A percentile compares a stretch with the other conserved stretches of the same genome.
Conservation (phyloP, 2,888 invertebrate genomes). For the Eupithecia vulgata region DNA sequence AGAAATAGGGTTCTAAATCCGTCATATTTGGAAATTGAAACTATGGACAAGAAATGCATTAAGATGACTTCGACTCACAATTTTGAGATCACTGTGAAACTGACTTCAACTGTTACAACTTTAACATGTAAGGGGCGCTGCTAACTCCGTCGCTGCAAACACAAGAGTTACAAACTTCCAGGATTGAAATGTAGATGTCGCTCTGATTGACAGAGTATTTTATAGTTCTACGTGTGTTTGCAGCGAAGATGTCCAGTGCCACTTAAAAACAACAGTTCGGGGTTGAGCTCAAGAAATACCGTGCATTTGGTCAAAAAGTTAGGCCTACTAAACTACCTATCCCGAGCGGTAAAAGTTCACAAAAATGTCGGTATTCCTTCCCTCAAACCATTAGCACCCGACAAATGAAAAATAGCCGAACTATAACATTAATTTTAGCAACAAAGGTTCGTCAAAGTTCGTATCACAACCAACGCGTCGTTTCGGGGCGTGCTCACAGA, state of each 20-base stretch:
- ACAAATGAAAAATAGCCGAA: slow-evolving; percentile 51
- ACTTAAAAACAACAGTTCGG: slow-evolving; percentile 39
- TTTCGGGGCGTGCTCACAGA: slow-evolving; percentile 57
- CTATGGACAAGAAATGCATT: slow-evolving; percentile 64
- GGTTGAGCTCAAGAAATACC: slow-evolving; percentile 60
- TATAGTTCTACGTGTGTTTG: not conserved
- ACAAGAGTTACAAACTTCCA: not conserved
- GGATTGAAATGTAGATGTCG: not conserved
- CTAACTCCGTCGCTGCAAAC: slow-evolving; percentile 8
- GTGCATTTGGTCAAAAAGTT: slow-evolving; percentile 60
- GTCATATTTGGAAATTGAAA: slow-evolving; percentile 55
- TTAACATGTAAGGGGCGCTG: slow-evolving; percentile 34
- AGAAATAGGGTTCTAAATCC: slow-evolving; percentile 27
- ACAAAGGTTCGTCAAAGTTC: slow-evolving; percentile 56
- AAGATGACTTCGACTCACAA: slow-evolving; percentile 74
- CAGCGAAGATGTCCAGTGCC: slow-evolving; percentile 15
- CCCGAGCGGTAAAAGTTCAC: slow-evolving; percentile 48
- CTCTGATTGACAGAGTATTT: not conserved
- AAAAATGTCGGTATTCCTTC: slow-evolving; percentile 65
- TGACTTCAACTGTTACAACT: slow-evolving; percentile 52
- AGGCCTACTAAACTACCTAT: slow-evolving; percentile 51
- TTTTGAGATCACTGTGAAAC: slow-evolving; percentile 79
- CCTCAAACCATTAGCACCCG: slow-evolving; percentile 61
- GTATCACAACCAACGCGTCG: slow-evolving; percentile 74
- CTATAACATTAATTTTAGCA: slow-evolving; percentile 52